Evolutionary conservation across 2,888 invertebrate species (phyloP), one percentile per base, ranked within the genome.

Genomic region (Rhagonycha fulva): DNA sequence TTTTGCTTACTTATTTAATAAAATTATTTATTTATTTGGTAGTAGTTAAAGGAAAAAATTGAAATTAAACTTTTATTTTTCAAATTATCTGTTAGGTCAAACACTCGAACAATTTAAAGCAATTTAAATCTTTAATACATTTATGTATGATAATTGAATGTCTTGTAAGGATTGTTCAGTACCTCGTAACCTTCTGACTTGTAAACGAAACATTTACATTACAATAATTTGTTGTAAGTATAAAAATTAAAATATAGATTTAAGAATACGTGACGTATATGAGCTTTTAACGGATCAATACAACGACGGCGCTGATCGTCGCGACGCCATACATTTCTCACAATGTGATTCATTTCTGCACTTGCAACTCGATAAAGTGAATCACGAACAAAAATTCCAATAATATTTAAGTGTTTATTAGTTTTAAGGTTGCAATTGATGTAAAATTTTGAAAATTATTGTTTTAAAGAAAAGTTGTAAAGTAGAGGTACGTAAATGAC

Each of bases 241-340:
- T 12, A n/a, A 32, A 32, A 32, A 32, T 32, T 32, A 62, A 76
- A 68, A 76, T 62, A 68, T 71, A 70, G 75, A 71, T 76, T 76
- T 78, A 80, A 73, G 79, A 76, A 78, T 75, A 80, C 76, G 77
- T 81, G 82, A 81, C 80, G 81, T 82, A 80, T 32, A 32, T 80
- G 76, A 71, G 78, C 74, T 74, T 74, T 74, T 62, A 62, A 32
- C 70, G 84, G 85, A 86, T 86, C 85, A 85, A 85, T 86, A 85
- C 79, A 78, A 80, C 79, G 80, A 83, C 85, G 85, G 83, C 81
- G 83, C 82, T 83, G 77, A 81, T 77, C 84, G 85, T 83, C 84
- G 82, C 83, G 84, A 82, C 83, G 84, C 84, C 78, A 72, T 75
- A 69, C 32, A 77, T 24, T 62, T 62, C 61, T 30, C 19, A 24